Conservation (phyloP, 2,113 vertebrate species). For the Elephantulus edwardii region DNA sequence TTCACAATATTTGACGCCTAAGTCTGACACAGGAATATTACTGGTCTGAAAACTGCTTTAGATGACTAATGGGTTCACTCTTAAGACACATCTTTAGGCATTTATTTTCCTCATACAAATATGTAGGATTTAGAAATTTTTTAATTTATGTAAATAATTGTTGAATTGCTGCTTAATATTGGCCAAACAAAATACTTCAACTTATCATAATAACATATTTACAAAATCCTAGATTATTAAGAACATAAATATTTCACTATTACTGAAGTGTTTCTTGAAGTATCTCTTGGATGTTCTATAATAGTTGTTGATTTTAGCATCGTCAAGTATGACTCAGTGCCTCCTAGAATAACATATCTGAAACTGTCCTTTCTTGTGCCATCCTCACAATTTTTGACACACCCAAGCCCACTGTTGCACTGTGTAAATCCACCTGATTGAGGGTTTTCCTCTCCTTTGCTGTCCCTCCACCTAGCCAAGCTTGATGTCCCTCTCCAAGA, state of each 20-base stretch:
- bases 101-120: background rate
- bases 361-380: too few relatives aligned
- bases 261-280: conserved; percentile 18
- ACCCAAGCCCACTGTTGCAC: too few relatives aligned
- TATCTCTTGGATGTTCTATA: background rate
- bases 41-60: background rate
- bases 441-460: too few relatives aligned
- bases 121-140: background rate
- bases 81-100: background rate
- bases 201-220: conserved; percentile 35
- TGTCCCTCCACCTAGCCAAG: too few relatives aligned
- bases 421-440: too few relatives aligned
- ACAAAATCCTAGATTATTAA: background rate
- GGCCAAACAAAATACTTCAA: background rate
- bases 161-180: conserved; percentile 10
- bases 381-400: too few relatives aligned
- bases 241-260: conserved; percentile 12
- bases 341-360: too few relatives aligned
- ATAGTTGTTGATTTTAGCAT: too few relatives aligned
- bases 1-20: conserved; percentile 5
- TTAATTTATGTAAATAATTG: conserved; percentile 1
- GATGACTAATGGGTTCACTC: background rate
- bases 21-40: background rate
- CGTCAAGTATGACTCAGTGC: too few relatives aligned
- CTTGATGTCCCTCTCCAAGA: too few relatives aligned